Evolutionary conservation across 37 sponge, comb jelly and placozoan genomes (phyloP), one percentile per base, ranked within the genome.

Genomic region (Ephydatia muelleri): DNA sequence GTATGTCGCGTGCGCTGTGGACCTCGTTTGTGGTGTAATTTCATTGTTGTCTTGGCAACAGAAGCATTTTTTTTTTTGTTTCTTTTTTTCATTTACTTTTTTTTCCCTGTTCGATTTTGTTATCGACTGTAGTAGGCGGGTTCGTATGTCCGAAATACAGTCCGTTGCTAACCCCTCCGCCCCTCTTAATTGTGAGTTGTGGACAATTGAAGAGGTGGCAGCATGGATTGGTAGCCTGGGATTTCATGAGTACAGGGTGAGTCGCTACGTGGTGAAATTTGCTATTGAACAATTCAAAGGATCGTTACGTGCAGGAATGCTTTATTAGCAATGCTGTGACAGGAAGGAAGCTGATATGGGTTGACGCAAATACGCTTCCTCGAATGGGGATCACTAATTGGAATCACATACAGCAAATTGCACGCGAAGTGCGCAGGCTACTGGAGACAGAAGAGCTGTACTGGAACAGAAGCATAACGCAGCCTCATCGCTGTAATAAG

Each of bases 341-440:
- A 71, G 99, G 99, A 9, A 70, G 93, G 23, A 98, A 81, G 38
- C 85, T 98, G 72, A 94, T 98, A 22, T 79, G 82, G 82, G 80
- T 98, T 8, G 89, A 92, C 57, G 94, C 96, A 12, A 94, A 94
- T 33, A 85, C 91, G 19, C 88, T 98, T 49, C 99, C 99, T 38
- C 69, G 80, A 25, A 88, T 98, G 78, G 98, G 98, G 57, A 88
- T 98, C 57, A 85, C 87, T 16, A 93, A 98, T 57, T 96, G 95
- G 82, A 92, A 87, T 36, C 91, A 98, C 80, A 85, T 98, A 33
- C 80, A 90, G 93, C 11, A 57, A 14, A 93, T 98, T 0, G 73
- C 94, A 22, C 48, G 70, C 23, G 77, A 82, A 29, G 84, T 98
- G 35, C 48, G 99, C 16, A 81, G 92, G 67, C 65, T 96, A 36